Percentiles rank a stretch among this genome's conserved stretches.
Conservation (phyloP, 2,888 invertebrate genomes). For the Campoletis raptor region DNA sequence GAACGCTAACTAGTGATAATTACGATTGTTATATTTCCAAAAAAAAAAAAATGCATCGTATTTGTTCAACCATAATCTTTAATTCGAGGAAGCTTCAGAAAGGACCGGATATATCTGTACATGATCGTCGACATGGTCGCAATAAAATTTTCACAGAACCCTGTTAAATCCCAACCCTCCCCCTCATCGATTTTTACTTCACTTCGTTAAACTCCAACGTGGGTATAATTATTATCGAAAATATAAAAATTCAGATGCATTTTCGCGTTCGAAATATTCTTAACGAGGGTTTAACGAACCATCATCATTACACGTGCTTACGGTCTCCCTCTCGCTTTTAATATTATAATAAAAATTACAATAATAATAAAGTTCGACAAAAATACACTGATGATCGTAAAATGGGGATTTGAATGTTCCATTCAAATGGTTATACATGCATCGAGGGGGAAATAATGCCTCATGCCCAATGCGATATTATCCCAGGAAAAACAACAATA, state of each 20-base stretch:
- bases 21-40: neutral
- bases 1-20: conserved; percentile 3
- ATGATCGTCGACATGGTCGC: neutral
- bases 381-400: neutral
- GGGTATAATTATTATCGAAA: conserved; percentile 27
- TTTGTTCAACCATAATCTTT: conserved; percentile 16
- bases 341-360: neutral
- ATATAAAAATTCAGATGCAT: conserved; percentile 11
- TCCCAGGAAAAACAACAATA: neutral
- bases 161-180: neutral
- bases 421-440: conserved; percentile 8
- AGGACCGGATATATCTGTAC: neutral
- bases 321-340: conserved; percentile 4
- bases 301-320: conserved; percentile 1
- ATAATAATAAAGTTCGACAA: neutral
- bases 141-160: neutral
- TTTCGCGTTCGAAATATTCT: neutral
- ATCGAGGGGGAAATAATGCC: neutral
- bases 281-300: conserved; percentile 54
- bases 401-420: neutral
- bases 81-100: neutral
- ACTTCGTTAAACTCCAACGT: conserved; percentile 36
- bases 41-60: neutral
- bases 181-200: conserved; percentile 22
- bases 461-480: conserved; percentile 8